A percentile compares a stretch with the other conserved stretches of the same genome.
Evolutionary conservation across 2,797 vertebrate genomes (phyloP).

Genomic region (Urocyon cinereoargenteus): DNA sequence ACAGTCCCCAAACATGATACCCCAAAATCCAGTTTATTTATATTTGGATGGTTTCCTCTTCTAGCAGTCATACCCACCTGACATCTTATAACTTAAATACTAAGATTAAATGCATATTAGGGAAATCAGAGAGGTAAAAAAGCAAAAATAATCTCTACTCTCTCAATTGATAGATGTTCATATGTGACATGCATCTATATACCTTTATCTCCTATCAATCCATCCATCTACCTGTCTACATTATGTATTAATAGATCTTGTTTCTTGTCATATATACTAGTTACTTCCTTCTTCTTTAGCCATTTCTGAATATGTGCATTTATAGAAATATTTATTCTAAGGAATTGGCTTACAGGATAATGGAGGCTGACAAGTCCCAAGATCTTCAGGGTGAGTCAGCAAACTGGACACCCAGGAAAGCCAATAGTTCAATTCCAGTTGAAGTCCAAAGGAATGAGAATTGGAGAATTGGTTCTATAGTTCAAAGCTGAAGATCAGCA

Average conservation of each 20-base stretch:
- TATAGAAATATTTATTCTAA: not conserved
- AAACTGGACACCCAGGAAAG: not conserved
- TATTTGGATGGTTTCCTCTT: not conserved
- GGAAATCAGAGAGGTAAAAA: not conserved
- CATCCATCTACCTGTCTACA: not conserved
- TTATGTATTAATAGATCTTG: not conserved
- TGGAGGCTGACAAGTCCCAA: not conserved
- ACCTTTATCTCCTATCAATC: not conserved
- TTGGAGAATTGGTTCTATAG: not conserved
- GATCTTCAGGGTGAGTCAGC: not conserved
- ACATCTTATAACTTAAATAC: not conserved
- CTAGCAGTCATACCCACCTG: not conserved
- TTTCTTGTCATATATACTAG: not conserved
- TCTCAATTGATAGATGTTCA: not conserved
- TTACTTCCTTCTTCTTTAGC: not conserved
- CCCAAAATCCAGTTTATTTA: not conserved
- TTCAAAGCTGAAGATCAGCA: not conserved
- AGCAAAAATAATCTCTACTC: not conserved
- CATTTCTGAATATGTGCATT: not conserved
- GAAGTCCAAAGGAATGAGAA: not conserved
- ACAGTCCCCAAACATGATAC: not conserved
- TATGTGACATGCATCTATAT: not conserved
- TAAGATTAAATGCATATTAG: not conserved
- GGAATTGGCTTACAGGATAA: not conserved
- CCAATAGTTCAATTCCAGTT: not conserved